phyloP scores from a whole-genome alignment of 2,888 invertebrate genomes.

The Neoaliturus tenellus region DNA sequence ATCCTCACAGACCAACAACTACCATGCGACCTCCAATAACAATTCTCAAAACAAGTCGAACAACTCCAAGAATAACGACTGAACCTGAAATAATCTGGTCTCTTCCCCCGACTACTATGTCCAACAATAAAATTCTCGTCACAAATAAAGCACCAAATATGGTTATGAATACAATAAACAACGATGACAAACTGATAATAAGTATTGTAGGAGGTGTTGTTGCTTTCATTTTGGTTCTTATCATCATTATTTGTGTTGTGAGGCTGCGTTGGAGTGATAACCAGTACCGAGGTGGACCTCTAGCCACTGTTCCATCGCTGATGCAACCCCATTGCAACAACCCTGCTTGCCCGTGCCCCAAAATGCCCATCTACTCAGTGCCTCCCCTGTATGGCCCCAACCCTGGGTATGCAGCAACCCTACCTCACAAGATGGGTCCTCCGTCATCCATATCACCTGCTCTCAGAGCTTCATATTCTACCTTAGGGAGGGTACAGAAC shows the following conservation, averaged over 20 bases:
- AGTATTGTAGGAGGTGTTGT: constrained; percentile 97
- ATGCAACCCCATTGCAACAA: constrained; percentile 66
- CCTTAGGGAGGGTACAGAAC: constrained; percentile 75
- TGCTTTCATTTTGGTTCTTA: constrained; percentile 91
- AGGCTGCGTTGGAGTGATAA: constrained; percentile 76
- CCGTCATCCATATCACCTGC: constrained; percentile 74
- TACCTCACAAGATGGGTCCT: constrained; percentile 69
- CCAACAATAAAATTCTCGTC: constrained; percentile 73
- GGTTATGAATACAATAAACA: constrained; percentile 80
- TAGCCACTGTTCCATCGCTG: constrained; percentile 72
- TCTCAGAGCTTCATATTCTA: constrained; percentile 74
- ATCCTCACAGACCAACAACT: constrained; percentile 76
- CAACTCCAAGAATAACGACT: constrained; percentile 79
- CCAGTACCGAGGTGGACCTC: constrained; percentile 82
- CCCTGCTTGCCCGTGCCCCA: constrained; percentile 68
- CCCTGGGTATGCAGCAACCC: constrained; percentile 77
- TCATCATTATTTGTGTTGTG: constrained; percentile 93
- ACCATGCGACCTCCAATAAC: constrained; percentile 72
- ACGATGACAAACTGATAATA: constrained; percentile 95
- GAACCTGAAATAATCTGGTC: constrained; percentile 96
- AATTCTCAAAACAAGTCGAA: constrained; percentile 72
- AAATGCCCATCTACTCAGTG: constrained; percentile 75
- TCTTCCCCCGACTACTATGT: constrained; percentile 79
- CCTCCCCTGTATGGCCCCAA: constrained; percentile 73
- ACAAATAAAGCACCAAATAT: constrained; percentile 78